Evolutionary conservation across 2,113 vertebrate species (phyloP), one percentile per base, ranked within the genome.

Genomic region (Athene cunicularia): DNA sequence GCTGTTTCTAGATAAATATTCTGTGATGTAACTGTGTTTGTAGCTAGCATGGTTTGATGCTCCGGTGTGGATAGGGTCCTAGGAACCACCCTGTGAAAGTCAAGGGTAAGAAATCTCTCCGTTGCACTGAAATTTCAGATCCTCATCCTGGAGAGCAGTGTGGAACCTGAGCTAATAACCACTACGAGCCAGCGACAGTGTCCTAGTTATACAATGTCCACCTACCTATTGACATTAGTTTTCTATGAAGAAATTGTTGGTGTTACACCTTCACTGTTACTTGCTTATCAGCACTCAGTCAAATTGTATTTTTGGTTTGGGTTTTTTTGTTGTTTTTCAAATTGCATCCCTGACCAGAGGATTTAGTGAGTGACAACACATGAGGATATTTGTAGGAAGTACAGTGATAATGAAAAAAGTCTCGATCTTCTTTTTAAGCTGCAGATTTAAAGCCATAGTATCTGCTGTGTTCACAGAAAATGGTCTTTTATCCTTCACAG

Each of bases 11-110:
- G 95, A 93, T 96, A 92, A 96, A 90, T 96, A 97, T 91, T 96
- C 87, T 83, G 97, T 97, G 96, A 47, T 67, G 91, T 96, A 93
- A 91, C 47, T 96, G 97, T 97, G 87, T 88, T 96, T 90, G 93
- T 96, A 97, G 91, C 91, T 96, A 97, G 94, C 97, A 97, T 96
- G 95, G 96, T 93, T 95, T 90, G 89, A 96, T 94, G 94, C 94
- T 96, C 94, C 37, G 5, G 95, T 90, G 71, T 96, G 93, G 95
- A 93, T 39, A 97, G 94, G 93, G 94, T 95, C 91, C 80, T 90
- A 91, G 62, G 71, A 96, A 86, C 62, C 77, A 88, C 84, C n/a
- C 12, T 2, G 53, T 91, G 81, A 91, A 88, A 94, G 63, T 95
- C 84, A 86, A 91, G 59, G 71, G 49, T 74, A 93, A 94, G 95